Conservation (phyloP, 2,888 invertebrate species). For the Clunio marinus region DNA sequence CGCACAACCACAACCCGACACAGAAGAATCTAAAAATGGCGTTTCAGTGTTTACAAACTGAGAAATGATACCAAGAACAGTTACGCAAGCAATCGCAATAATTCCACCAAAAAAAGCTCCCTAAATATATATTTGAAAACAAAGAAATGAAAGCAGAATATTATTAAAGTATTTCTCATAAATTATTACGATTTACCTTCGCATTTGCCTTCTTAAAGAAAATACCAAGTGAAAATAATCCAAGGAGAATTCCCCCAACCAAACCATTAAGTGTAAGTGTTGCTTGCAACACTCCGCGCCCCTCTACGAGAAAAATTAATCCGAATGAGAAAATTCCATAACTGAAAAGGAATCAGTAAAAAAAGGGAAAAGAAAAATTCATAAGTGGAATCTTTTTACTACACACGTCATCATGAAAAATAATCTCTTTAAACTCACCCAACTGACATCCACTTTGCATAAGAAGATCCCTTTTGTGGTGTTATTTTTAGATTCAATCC, state of each 20-base stretch:
- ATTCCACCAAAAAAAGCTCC: conserved; percentile 51
- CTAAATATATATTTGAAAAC: conserved; percentile 14
- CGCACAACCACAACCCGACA: conserved; percentile 47
- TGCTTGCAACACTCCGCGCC: conserved; percentile 83
- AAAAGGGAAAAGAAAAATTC: neutral
- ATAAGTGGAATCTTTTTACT: neutral
- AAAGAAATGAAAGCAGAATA: neutral
- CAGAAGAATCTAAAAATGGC: conserved; percentile 44
- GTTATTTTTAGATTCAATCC: conserved; percentile 66
- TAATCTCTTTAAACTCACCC: conserved; percentile 52
- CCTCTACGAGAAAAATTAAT: conserved; percentile 80
- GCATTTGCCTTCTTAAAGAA: conserved; percentile 82
- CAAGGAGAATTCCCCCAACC: conserved; percentile 82
- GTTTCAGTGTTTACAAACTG: conserved; percentile 47
- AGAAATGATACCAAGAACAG: conserved; percentile 48
- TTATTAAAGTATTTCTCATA: neutral
- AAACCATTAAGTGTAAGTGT: conserved; percentile 85
- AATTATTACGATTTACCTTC: conserved; percentile 48
- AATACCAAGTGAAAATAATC: conserved; percentile 83
- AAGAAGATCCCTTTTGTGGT: conserved; percentile 69
- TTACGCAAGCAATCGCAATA: conserved; percentile 46
- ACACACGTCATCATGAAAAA: conserved; percentile 20
- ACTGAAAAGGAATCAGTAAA: conserved; percentile 40
- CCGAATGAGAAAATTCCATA: conserved; percentile 74
- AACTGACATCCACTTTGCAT: conserved; percentile 66